Base-by-base conservation (phyloP, 1,140 invertebrate species). In the Sesamia nonagrioides region DNA sequence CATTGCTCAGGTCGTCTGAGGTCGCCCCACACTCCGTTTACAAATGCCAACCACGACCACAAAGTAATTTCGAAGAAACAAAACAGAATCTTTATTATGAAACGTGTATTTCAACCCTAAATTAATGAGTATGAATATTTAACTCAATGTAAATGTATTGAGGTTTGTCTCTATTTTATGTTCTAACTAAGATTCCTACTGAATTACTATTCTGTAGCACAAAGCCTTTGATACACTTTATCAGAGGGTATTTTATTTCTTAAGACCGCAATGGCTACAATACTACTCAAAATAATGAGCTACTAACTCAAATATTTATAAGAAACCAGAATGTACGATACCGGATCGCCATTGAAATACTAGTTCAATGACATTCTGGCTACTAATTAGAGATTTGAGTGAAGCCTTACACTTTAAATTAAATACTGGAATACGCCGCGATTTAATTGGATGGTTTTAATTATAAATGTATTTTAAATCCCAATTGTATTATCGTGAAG, bases 121-220 rank as follows among this genome's bases (percentile, higher is more conserved):
- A 11, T 37, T 6, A 56, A 56, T 42, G 60, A 61, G 17, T 6
- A 61, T 40, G 37, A 63, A 63, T 63, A 63, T 63, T 63, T 21
- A 42, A 66, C 37, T 18, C 37, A 17, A 4, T 18, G 61, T 18
- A 42, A n/a, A 66, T 42, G 37, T 18, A 66, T 63, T 15, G 56
- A 13, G 35, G 37, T 18, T n/a, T 13, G 4, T 21, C 5, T 6
- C 27, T 27, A 33, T 60, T 17, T 66, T 18, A 37, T 6, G 40
- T 17, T 21, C 37, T 66, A 63, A 7, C 9, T 37, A n/a, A 40
- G 35, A 63, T n/a, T 8, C 18, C 7, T 18, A 9, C n/a, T 27
- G 21, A 58, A 2, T 33, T 3, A 58, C 21, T 27, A 58, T 58
- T 33, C 8, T 27, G 6, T 8, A 40, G 5, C 17, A 54, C 52